Conservation (phyloP, 2,888 invertebrate species). For the Sericinus montela region DNA sequence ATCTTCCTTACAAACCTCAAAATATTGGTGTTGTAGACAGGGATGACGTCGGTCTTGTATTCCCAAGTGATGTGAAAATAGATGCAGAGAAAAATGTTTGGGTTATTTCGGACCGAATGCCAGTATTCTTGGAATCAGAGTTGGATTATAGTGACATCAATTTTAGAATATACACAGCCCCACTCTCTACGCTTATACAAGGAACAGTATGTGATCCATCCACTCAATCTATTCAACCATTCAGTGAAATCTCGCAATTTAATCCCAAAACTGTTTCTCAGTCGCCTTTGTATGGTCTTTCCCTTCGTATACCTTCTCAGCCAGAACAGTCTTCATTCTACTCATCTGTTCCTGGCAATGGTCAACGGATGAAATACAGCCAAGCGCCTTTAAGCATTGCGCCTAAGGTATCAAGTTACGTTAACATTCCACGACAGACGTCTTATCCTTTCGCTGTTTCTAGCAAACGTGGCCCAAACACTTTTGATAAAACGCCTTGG, state of each 20-base stretch:
- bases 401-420: slow-evolving; percentile 35
- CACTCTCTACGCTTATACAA: slow-evolving; percentile 81
- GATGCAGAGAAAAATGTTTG: slow-evolving; percentile 85
- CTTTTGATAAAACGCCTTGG: slow-evolving; percentile 34
- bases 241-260: slow-evolving; percentile 17
- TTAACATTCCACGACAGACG: slow-evolving; percentile 36
- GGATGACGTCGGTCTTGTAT: slow-evolving; percentile 87
- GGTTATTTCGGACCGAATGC: slow-evolving; percentile 91
- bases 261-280: slow-evolving; percentile 13
- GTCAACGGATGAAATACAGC: not conserved
- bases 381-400: slow-evolving; percentile 29
- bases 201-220: slow-evolving; percentile 84
- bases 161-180: slow-evolving; percentile 86
- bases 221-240: slow-evolving; percentile 13
- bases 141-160: slow-evolving; percentile 88
- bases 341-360: not conserved
- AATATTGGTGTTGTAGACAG: slow-evolving; percentile 85
- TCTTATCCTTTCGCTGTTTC: slow-evolving; percentile 22
- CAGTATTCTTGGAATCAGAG: slow-evolving; percentile 84
- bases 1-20: slow-evolving; percentile 81
- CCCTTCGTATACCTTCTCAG: not conserved
- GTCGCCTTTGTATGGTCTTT: slow-evolving; percentile 15
- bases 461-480: slow-evolving; percentile 8
- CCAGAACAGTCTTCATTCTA: not conserved
- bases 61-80: slow-evolving; percentile 89